A percentile compares a stretch with the other conserved stretches of the same genome.
These are phyloP conservation scores for Notarius quadriscutis DNA, from an alignment of 2,113 vertebrate genomes.

Conservation along the genomic window DNA sequence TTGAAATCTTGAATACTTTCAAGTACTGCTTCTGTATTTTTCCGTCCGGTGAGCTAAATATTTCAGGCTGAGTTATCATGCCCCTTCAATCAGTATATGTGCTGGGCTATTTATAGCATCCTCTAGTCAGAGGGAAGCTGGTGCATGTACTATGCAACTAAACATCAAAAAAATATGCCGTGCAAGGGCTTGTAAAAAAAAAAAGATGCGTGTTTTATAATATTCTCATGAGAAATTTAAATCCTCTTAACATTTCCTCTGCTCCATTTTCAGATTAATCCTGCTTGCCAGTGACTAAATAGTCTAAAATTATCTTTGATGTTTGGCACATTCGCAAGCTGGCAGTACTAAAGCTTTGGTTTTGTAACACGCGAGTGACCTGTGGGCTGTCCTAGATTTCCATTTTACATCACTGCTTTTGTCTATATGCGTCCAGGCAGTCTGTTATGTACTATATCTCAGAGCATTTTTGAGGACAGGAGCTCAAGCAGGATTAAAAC, in stretches of 20 bases:
- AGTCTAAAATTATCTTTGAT: constrained; percentile 42
- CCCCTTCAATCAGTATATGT: constrained; percentile 60
- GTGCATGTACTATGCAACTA: constrained; percentile 68
- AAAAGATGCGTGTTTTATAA: constrained; percentile 24
- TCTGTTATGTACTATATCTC: not conserved
- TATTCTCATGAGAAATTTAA: constrained; percentile 52
- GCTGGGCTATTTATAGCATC: constrained; percentile 74
- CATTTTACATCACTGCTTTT: constrained; percentile 4
- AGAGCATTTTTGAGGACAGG: not conserved
- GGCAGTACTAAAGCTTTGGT: not conserved
- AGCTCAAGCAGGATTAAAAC: not conserved
- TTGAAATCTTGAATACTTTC: too few species aligned
- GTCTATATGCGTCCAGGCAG: not conserved
- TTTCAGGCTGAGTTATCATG: constrained; percentile 46
- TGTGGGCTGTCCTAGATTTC: constrained; percentile 35
- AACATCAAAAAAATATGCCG: constrained; percentile 65
- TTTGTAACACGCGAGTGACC: constrained; percentile 34
- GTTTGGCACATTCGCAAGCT: constrained; percentile 19
- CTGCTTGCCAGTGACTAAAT: constrained; percentile 7
- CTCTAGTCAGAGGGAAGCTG: constrained; percentile 69
- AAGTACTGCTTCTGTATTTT: not conserved
- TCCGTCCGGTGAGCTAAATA: constrained; percentile 1
- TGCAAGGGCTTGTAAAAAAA: constrained; percentile 67
- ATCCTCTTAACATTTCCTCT: constrained; percentile 29
- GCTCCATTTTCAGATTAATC: not conserved